Evolutionary conservation across 2,113 vertebrate species (phyloP), one percentile per base, ranked within the genome.

Genomic region (Glareola pratincola): DNA sequence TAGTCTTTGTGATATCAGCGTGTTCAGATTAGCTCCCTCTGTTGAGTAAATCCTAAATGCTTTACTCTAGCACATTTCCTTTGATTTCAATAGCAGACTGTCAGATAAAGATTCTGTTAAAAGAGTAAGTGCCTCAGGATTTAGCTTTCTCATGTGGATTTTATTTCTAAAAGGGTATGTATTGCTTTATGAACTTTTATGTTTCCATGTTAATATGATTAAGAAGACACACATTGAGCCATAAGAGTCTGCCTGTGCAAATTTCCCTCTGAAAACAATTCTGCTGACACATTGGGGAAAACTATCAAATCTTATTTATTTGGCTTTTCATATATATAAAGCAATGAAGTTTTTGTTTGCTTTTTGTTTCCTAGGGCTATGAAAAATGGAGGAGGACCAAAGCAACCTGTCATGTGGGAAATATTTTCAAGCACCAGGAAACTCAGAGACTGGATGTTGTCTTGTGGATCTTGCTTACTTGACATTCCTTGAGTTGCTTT

Each of bases 61-160:
- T 90, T 88, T 84, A 59, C 32, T 92, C 26, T 24, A 34, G 21
- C 21, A 69, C 37, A 68, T 74, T 84, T 69, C 16, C 47, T 88
- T 84, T 94, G 64, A 91, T 85, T 95, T 90, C 63, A 77, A 54
- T 47, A 76, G 54, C 3, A 90, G 12, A 77, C 50, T 85, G 62
- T 80, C 82, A 94, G 72, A 90, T 72, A 96, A 92, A 91, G 68
- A 83, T 74, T 95, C 88, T 81, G n/a, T 88, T 93, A 67, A 90
- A 94, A 90, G 34, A 53, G 34, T 68, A 88, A 94, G n/a, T 88
- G 67, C 37, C 88, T 95, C 68, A 77, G 88, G 68, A 92, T 95
- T 88, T 92, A 90, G 12, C 27, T 85, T 93, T 88, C 48, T 92
- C 30, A 41, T 79, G 72, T 93, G 85, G 71, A 93, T 94, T 95